Evolutionary conservation across 2,888 invertebrate genomes (phyloP), one percentile per base, ranked within the genome.

Genomic region (Spodoptera littoralis): DNA sequence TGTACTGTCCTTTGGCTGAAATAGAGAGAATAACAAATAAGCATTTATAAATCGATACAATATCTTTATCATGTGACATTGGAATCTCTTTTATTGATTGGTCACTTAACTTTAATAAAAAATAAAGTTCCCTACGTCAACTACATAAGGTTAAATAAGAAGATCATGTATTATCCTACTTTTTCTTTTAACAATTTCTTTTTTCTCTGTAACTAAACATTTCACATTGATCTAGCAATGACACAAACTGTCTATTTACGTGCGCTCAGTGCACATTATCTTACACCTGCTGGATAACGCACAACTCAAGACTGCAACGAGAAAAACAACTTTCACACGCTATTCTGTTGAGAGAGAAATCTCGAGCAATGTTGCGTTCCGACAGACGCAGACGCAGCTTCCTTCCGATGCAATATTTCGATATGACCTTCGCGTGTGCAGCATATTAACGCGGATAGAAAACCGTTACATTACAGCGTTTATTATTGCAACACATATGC

Each of bases 1-100:
- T 97, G 96, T 81, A 97, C 96, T 69, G 97, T 97, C 85, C 98
- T 95, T 92, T 97, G 97, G 88, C 98, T 98, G 95, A 46, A 96
- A 95, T 22, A 73, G 12, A 75, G 61, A 73, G 76, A 74, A 66
- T 41, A 59, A 47, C 1, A 22, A 48, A 44, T 60, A n/a, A 48
- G 51, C 27, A 27, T 27, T 27, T 27, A 27, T 27, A 3, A 27
- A 27, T 27, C 27, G 27, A 27, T 5, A 27, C 3, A 27, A 27
- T 27, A 27, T 27, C 27, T 27, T 3, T 27, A 4, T 27, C 27
- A 27, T 4, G 27, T 27, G 5, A 27, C 27, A 27, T 3, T 27
- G 18, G 18, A 18, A 18, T 18, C 18, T 18, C 18, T 30, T 6
- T 30, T 30, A 30, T 30, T 30, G 6, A 30, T 30, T 30, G 5